These are phyloP conservation scores for Ceratina japonica DNA, from an alignment of 1,140 invertebrate genomes.

Conservation along the genomic window DNA sequence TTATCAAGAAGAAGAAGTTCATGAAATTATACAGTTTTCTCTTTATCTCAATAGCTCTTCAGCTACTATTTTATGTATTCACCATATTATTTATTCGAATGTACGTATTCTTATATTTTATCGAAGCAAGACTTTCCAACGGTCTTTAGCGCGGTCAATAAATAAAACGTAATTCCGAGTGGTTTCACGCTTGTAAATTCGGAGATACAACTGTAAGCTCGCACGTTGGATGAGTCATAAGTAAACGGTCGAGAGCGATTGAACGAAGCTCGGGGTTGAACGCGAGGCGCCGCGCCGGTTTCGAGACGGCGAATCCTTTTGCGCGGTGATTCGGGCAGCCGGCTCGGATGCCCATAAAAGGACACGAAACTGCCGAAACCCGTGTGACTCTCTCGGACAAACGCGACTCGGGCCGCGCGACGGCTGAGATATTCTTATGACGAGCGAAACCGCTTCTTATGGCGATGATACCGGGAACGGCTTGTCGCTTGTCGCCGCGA, in stretches of 20 bases:
- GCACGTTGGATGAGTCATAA: not conserved
- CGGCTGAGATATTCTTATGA: conserved; percentile 42
- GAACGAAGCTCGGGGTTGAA: not conserved
- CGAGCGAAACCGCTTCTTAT: conserved; percentile 44
- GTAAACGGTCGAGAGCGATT: conserved; percentile 7
- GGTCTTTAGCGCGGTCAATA: no score
- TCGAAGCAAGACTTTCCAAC: no score
- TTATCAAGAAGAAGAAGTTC: no score
- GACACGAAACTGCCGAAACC: conserved; percentile 48
- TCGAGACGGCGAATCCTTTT: conserved; percentile 15
- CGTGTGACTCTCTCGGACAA: conserved; percentile 36
- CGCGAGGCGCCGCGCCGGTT: not conserved
- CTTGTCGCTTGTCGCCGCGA: conserved; percentile 34
- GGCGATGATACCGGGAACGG: conserved; percentile 28
- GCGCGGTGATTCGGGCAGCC: not conserved
- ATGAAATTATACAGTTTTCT: no score
- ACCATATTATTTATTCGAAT: no score
- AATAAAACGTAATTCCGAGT: no score
- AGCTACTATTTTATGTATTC: no score
- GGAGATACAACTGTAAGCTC: no score
- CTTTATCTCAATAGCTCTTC: no score
- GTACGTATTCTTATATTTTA: no score
- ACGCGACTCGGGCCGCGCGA: not conserved
- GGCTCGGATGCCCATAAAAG: conserved; percentile 36
- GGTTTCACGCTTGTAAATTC: no score